Conservation (phyloP, 2,797 vertebrate genomes). For the Clamator glandarius region DNA sequence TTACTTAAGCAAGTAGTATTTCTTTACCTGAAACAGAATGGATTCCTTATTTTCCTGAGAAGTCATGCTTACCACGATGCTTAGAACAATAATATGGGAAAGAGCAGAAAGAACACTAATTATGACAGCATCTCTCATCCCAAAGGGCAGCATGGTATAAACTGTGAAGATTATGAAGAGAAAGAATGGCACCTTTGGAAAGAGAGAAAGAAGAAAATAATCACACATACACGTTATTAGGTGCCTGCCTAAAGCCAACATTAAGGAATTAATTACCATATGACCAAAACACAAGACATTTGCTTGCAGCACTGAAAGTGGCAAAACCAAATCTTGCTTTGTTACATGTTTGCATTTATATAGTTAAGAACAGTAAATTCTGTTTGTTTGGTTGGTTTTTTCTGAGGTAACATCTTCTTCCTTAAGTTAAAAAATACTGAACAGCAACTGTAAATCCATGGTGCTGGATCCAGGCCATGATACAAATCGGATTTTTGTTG, state of each 20-base stretch:
- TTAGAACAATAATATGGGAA: conserved; percentile 88
- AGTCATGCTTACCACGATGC: conserved; percentile 59
- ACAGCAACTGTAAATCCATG: not conserved
- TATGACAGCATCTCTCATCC: conserved; percentile 84
- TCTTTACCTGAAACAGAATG: conserved; percentile 76
- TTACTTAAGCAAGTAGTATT: conserved; percentile 53
- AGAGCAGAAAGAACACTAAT: conserved; percentile 85
- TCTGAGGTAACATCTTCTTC: not conserved
- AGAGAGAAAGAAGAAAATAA: not conserved
- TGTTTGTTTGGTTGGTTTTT: too few relatives aligned
- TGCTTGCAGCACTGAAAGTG: not conserved
- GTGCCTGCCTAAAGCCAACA: not conserved
- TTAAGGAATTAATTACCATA: not conserved
- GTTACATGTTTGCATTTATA: not conserved
- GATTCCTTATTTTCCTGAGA: not conserved
- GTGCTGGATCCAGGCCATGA: conserved; percentile 4
- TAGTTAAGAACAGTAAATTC: not conserved
- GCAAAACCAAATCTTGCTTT: not conserved
- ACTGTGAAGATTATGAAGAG: conserved; percentile 94
- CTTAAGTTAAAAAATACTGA: not conserved
- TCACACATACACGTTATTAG: not conserved
- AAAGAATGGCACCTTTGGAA: conserved; percentile 91
- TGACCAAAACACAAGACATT: not conserved
- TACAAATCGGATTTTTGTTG: conserved; percentile 26
- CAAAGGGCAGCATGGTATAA: conserved; percentile 94